Conservation (phyloP, 2,888 invertebrate genomes). For the Pardosa pseudoannulata region DNA sequence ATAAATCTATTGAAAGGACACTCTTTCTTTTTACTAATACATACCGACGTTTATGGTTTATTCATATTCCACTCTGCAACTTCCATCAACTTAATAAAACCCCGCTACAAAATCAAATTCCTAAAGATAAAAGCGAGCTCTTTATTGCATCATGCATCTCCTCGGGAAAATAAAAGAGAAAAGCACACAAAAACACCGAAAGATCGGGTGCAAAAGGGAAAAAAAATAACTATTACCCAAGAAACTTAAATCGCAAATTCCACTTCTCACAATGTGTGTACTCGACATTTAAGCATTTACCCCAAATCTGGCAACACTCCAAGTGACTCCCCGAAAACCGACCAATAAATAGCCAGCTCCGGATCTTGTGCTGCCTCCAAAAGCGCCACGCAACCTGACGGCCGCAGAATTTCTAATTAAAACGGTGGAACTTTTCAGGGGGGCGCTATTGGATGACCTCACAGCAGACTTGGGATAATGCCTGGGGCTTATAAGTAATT, state of each 20-base stretch:
- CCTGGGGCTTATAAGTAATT: conserved; percentile 39
- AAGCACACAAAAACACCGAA: too few relatives aligned
- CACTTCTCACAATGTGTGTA: background rate
- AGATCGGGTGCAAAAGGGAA: too few relatives aligned
- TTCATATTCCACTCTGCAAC: too few relatives aligned
- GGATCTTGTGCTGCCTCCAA: background rate
- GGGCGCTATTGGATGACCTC: conserved; percentile 5
- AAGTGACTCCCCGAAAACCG: background rate
- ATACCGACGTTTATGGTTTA: too few relatives aligned
- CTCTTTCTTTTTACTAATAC: too few relatives aligned
- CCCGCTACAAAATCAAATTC: too few relatives aligned
- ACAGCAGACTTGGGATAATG: background rate
- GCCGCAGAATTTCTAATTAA: conserved; percentile 3
- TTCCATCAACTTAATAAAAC: too few relatives aligned
- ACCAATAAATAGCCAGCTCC: background rate
- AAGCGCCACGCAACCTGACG: background rate
- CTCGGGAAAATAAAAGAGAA: too few relatives aligned
- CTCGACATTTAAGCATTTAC: background rate
- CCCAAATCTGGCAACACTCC: background rate
- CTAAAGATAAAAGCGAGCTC: too few relatives aligned
- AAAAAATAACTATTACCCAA: background rate
- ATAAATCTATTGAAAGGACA: too few relatives aligned
- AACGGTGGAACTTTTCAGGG: background rate
- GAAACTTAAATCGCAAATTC: background rate
- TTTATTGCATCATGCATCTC: too few relatives aligned